Evolutionary conservation across 2,113 vertebrate genomes (phyloP).

Genomic region (Ceyx cyanopectus): DNA sequence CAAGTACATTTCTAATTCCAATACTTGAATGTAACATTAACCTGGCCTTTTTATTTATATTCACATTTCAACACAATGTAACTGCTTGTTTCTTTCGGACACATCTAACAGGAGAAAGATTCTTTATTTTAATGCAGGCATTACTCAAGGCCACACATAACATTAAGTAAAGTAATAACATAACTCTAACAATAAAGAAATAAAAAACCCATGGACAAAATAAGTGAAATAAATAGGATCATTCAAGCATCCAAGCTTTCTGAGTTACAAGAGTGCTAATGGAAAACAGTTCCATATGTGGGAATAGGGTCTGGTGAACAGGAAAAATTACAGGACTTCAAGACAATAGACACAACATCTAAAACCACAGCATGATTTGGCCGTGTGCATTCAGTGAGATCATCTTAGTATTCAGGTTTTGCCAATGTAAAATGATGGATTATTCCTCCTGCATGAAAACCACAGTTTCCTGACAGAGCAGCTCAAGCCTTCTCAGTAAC

Average conservation of each 20-base stretch:
- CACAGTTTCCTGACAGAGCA: neutral
- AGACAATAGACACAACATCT: neutral
- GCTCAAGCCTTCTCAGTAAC: neutral
- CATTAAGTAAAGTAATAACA: neutral
- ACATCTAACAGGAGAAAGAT: neutral
- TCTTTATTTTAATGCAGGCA: neutral
- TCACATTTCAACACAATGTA: neutral
- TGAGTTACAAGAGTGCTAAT: neutral
- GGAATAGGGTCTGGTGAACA: neutral
- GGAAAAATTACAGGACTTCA: neutral
- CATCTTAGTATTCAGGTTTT: neutral
- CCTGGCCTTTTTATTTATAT: neutral
- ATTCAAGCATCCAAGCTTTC: neutral
- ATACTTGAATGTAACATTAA: neutral
- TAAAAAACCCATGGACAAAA: accelerated
- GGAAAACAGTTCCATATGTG: neutral
- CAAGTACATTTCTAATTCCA: neutral
- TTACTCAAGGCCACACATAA: neutral
- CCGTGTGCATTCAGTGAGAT: accelerated
- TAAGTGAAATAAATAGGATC: neutral
- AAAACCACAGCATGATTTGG: neutral
- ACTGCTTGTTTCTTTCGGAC: neutral
- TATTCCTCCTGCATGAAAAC: neutral
- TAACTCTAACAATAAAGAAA: neutral
- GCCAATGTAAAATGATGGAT: neutral